phyloP scores from a whole-genome alignment of 92 coral and sea anemone species.

The Palythoa heliodiscus region DNA sequence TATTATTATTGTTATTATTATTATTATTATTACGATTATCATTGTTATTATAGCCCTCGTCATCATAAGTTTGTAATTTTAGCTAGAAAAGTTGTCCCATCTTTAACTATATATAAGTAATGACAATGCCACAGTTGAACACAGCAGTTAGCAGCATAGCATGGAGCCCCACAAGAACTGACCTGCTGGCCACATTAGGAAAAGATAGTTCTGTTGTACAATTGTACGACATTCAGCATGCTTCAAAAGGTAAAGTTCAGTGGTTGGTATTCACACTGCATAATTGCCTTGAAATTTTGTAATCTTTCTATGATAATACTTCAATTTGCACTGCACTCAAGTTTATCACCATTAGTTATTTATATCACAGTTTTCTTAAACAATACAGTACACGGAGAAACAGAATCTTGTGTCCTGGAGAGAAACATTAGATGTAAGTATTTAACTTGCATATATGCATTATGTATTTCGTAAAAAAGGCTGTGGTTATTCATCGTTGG shows the following conservation, averaged over 20 bases:
- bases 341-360: background rate
- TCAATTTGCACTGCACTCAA: too few species aligned
- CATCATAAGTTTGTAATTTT: background rate
- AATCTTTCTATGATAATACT: too few species aligned
- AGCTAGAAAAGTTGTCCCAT: background rate
- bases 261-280: background rate
- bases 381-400: constrained; percentile 52
- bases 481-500: too few species aligned
- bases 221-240: constrained; percentile 92
- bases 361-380: background rate
- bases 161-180: constrained; percentile 96
- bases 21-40: too few species aligned
- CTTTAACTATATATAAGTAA: constrained; percentile 60
- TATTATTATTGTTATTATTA: too few species aligned
- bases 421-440: constrained; percentile 81
- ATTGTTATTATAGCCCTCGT: too few species aligned
- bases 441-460: background rate
- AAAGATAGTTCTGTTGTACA: constrained; percentile 84
- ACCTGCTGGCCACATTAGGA: constrained; percentile 81
- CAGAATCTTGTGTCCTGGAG: constrained; percentile 83
- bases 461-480: too few species aligned
- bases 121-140: constrained; percentile 61
- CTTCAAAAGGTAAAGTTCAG: constrained; percentile 60
- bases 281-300: background rate
- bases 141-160: constrained; percentile 67